These are phyloP conservation scores for Podarcis lilfordi DNA, from an alignment of 2,797 vertebrate species.

Conservation along the genomic window DNA sequence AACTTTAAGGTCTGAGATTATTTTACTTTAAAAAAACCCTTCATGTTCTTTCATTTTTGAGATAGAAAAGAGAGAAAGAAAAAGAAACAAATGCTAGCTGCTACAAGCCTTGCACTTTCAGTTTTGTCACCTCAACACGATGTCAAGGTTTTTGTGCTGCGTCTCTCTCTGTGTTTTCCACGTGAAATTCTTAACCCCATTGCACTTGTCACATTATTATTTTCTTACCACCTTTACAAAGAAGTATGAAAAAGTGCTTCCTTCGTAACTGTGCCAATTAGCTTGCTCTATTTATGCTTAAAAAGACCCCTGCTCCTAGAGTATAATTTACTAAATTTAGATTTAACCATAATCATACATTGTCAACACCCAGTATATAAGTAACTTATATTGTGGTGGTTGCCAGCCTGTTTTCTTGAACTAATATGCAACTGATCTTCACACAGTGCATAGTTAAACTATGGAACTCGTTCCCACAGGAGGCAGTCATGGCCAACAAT, in stretches of 20 bases:
- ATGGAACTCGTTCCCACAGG: too few species aligned
- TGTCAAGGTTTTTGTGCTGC: background rate
- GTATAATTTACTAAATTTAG: background rate
- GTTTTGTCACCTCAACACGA: background rate
- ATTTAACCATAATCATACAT: background rate
- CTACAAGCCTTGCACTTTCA: background rate
- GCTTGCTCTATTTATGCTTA: background rate
- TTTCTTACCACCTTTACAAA: background rate
- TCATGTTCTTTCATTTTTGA: background rate
- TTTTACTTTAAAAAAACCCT: background rate
- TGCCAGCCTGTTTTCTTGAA: conserved; percentile 21
- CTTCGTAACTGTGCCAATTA: background rate
- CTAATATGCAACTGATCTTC: conserved; percentile 12
- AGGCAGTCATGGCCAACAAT: too few species aligned
- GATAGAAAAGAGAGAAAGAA: background rate
- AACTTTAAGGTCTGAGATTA: background rate
- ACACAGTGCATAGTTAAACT: too few species aligned
- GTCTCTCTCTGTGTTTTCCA: background rate
- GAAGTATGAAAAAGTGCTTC: background rate
- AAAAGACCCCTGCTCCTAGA: background rate
- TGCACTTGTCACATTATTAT: background rate
- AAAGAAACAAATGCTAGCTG: background rate
- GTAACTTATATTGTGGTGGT: background rate
- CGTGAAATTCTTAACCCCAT: background rate
- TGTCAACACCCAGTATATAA: background rate